Evolutionary conservation across 2,888 invertebrate species (phyloP).

Genomic region (Hoplodrina ambigua): DNA sequence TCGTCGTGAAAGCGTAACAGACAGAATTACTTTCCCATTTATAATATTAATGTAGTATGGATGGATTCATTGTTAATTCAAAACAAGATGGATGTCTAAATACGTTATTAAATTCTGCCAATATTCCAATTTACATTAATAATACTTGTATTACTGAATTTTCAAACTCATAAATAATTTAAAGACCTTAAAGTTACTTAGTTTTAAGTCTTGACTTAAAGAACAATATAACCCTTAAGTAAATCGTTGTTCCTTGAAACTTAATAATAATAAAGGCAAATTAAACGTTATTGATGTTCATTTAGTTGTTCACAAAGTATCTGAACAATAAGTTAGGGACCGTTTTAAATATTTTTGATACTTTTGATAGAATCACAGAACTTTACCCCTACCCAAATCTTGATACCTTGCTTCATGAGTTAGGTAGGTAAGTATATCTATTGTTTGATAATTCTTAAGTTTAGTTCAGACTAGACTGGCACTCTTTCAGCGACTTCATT

Average conservation of each 20-base stretch:
- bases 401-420: not conserved
- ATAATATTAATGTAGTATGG: too few relatives aligned
- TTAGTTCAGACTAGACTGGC: not conserved
- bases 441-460: conserved; percentile 8
- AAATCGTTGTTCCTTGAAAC: conserved; percentile 11
- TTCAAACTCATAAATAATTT: conserved; percentile 9
- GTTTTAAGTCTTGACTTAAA: not conserved
- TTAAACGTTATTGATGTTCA: conserved; percentile 28
- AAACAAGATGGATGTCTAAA: too few relatives aligned
- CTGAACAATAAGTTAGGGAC: conserved; percentile 6
- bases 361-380: too few relatives aligned
- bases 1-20: too few relatives aligned
- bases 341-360: conserved; percentile 1
- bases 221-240: conserved; percentile 4
- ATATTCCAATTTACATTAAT: too few relatives aligned
- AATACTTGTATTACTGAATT: not conserved
- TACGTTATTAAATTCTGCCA: too few relatives aligned
- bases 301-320: conserved; percentile 7
- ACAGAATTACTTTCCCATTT: too few relatives aligned
- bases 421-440: not conserved
- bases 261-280: conserved; percentile 7
- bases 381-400: too few relatives aligned
- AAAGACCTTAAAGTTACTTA: not conserved
- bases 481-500: too few relatives aligned
- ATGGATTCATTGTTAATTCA: too few relatives aligned